Percentiles rank a stretch among this genome's conserved stretches.
These are phyloP conservation scores for Nettapus auritus DNA, from an alignment of 2,113 vertebrate species.

Conservation along the genomic window DNA sequence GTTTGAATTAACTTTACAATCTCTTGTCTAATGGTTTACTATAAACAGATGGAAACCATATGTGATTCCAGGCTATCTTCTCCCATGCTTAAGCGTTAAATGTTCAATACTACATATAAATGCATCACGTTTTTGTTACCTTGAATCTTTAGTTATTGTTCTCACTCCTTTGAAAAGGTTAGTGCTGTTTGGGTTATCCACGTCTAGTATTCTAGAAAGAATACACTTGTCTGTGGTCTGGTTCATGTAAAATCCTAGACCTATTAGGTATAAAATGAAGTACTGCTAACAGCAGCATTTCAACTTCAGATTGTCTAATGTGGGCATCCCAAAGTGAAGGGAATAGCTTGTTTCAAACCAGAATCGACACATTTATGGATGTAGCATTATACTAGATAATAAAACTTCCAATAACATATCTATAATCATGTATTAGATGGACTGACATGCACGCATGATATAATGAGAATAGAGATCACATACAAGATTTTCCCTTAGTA, in stretches of 20 bases:
- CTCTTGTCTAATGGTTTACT: not conserved
- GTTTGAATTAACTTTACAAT: slow-evolving; percentile 5
- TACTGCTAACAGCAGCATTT: not conserved
- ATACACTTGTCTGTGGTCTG: not conserved
- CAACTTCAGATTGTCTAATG: not conserved
- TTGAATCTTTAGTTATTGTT: not conserved
- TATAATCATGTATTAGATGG: not conserved
- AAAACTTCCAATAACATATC: not conserved
- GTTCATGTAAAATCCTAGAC: not conserved
- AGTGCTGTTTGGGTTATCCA: not conserved
- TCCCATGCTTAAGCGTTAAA: not conserved
- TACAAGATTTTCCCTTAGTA: not conserved
- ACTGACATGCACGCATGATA: not conserved
- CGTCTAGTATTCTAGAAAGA: not conserved
- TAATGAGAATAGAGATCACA: not conserved
- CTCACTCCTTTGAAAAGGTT: not conserved
- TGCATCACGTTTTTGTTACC: not conserved
- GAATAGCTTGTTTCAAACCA: not conserved
- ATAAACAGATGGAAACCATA: not conserved
- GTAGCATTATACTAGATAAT: not conserved
- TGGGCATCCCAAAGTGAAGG: not conserved
- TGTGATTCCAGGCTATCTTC: not conserved
- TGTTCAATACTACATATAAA: not conserved
- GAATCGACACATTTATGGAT: not conserved
- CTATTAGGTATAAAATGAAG: not conserved